Percentiles rank a stretch among this genome's conserved stretches.
These are phyloP conservation scores for Dasyornis broadbenti DNA, from an alignment of 2,113 vertebrate genomes.

Conservation along the genomic window DNA sequence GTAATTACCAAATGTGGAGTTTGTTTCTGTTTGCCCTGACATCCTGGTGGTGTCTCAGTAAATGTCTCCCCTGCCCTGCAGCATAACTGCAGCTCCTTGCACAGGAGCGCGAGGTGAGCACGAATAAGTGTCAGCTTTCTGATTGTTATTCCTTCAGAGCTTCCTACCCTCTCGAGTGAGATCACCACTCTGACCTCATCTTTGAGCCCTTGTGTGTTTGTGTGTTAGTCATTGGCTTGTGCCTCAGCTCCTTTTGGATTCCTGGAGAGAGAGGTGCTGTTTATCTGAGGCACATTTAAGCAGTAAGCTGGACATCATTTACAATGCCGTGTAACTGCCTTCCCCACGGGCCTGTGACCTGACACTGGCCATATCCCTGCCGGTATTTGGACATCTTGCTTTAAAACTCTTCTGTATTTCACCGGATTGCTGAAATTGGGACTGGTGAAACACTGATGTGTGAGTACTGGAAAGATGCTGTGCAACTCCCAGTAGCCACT, in stretches of 20 bases:
- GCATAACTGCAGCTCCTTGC: neutral
- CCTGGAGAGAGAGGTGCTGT: neutral
- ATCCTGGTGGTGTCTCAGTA: neutral
- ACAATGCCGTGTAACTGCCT: neutral
- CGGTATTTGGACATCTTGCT: neutral
- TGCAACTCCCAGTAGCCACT: neutral
- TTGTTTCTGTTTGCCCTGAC: neutral
- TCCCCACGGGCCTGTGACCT: rapidly evolving
- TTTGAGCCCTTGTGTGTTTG: neutral
- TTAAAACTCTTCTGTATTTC: neutral
- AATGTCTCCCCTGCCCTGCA: neutral
- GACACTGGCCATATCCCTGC: rapidly evolving
- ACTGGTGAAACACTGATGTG: neutral
- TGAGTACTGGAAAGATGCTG: neutral
- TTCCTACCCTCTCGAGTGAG: neutral
- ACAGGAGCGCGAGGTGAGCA: neutral
- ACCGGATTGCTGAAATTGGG: neutral
- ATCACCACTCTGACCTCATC: neutral
- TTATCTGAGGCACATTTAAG: neutral
- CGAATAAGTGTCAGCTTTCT: neutral
- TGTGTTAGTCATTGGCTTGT: neutral
- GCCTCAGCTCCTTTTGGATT: neutral
- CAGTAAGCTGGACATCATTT: neutral
- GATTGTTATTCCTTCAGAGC: neutral
- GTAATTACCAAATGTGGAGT: neutral